Evolutionary conservation across 2,888 invertebrate genomes (phyloP).

Genomic region (Oscheius sp.): DNA sequence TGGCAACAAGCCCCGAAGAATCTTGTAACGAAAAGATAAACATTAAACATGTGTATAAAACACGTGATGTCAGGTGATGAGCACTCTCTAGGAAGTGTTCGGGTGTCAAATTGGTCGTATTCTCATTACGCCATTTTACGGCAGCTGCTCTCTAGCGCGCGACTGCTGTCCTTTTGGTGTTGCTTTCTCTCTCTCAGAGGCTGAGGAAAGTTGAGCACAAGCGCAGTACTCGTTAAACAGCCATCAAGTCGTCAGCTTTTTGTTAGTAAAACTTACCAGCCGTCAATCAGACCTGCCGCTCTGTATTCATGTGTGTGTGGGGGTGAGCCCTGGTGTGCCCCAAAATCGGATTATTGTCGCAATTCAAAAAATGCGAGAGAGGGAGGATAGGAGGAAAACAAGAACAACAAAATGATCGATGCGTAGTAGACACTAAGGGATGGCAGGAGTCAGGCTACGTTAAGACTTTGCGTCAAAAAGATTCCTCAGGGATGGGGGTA

Average conservation of each 20-base stretch:
- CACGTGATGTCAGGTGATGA: slow-evolving; percentile 13
- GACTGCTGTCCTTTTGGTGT: background rate
- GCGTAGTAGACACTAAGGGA: too few relatives aligned
- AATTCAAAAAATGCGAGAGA: too few relatives aligned
- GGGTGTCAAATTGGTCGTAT: slow-evolving; percentile 9
- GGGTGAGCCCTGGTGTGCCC: background rate
- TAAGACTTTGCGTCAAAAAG: too few relatives aligned
- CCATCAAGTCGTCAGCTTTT: too few relatives aligned
- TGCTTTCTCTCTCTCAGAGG: background rate
- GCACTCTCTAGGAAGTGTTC: background rate
- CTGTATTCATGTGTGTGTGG: background rate
- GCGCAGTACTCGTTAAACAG: background rate
- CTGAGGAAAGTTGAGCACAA: background rate
- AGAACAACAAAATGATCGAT: too few relatives aligned
- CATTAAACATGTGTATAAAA: background rate
- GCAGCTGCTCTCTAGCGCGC: slow-evolving; percentile 22
- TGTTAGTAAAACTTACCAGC: too few relatives aligned
- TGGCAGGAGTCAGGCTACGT: too few relatives aligned
- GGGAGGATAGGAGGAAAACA: too few relatives aligned
- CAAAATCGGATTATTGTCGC: too few relatives aligned
- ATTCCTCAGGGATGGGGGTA: too few relatives aligned
- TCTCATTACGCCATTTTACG: slow-evolving; percentile 32
- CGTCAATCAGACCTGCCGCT: too few relatives aligned
- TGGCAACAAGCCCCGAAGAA: slow-evolving; percentile 15
- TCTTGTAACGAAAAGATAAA: background rate